phyloP scores from a whole-genome alignment of 2,888 invertebrate species.

The Tinea pellionella region DNA sequence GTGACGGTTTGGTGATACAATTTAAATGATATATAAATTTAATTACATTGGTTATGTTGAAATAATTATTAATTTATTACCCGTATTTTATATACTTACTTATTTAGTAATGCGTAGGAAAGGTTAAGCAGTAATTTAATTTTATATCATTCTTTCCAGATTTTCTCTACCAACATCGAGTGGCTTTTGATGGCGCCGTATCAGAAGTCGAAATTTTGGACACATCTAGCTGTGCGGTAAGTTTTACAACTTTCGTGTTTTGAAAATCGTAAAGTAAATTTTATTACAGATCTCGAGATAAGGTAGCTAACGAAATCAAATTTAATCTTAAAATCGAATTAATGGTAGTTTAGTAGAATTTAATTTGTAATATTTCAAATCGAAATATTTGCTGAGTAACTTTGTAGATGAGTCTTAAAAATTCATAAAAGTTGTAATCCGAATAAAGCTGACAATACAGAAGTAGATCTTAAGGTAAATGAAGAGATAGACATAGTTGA shows the following conservation, averaged over 20 bases:
- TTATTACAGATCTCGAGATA: background rate
- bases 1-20: background rate
- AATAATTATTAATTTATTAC: no score
- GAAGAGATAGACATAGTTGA: conserved; percentile 41
- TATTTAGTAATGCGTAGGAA: no score
- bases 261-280: background rate
- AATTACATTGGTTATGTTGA: background rate
- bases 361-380: background rate
- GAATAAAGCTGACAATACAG: background rate
- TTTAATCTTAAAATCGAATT: background rate
- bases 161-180: conserved; percentile 82
- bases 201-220: conserved; percentile 84
- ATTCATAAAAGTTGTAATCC: background rate
- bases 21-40: background rate
- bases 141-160: conserved; percentile 54
- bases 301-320: background rate
- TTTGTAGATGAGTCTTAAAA: background rate
- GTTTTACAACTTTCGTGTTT: conserved; percentile 29
- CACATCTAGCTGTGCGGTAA: conserved; percentile 84
- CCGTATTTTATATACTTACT: no score
- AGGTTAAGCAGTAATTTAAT: background rate
- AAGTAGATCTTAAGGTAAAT: conserved; percentile 20
- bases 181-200: conserved; percentile 80
- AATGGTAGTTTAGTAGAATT: background rate
- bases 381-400: background rate